phyloP scores from a whole-genome alignment of 2,113 vertebrate species.

The Vulpes vulpes region DNA sequence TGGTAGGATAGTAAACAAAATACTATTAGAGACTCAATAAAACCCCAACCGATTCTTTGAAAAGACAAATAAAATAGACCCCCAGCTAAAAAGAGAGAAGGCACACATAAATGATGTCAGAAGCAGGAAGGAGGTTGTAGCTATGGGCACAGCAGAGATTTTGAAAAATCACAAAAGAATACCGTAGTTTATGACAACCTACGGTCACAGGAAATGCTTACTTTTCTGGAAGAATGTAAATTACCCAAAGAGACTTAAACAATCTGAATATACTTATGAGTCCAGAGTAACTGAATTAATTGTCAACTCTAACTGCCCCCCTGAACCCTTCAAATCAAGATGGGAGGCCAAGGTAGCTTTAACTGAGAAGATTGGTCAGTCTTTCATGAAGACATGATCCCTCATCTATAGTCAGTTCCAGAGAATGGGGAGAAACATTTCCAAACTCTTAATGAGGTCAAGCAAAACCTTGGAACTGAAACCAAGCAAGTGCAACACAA shows the following conservation, averaged over 20 bases:
- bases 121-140: background rate
- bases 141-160: background rate
- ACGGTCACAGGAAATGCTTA: background rate
- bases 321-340: background rate
- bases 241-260: background rate
- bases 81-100: background rate
- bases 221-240: background rate
- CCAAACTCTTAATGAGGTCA: background rate
- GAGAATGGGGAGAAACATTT: background rate
- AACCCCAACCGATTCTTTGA: background rate
- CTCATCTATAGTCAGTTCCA: background rate
- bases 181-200: background rate
- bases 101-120: background rate
- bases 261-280: background rate
- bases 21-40: background rate
- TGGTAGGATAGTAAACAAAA: background rate
- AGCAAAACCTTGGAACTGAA: background rate
- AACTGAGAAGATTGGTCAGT: background rate
- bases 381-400: background rate
- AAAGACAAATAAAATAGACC: background rate
- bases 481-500: background rate
- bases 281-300: background rate
- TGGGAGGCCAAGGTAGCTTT: background rate
- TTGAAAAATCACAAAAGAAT: background rate
- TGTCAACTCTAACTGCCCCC: background rate